Conservation (phyloP, 2,888 invertebrate genomes). For the Cantharis flavilabris region DNA sequence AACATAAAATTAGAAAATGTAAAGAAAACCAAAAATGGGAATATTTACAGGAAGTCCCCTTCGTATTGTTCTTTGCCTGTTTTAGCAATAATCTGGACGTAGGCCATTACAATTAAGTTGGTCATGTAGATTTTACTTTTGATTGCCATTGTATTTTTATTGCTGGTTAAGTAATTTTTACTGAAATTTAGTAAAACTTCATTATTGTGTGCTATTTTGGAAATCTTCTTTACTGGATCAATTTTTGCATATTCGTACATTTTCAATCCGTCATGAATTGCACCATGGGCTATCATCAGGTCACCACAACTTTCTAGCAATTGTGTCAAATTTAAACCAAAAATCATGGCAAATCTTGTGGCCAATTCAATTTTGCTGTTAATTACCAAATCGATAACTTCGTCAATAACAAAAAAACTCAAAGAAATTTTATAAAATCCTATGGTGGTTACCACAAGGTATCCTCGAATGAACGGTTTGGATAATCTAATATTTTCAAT, state of each 20-base stretch:
- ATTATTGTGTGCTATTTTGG: conserved; percentile 67
- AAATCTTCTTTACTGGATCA: conserved; percentile 62
- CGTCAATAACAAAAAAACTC: conserved; percentile 55
- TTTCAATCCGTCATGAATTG: conserved; percentile 76
- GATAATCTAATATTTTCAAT: conserved; percentile 57
- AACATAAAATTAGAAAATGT: neutral
- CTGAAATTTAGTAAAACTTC: conserved; percentile 65
- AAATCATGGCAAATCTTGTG: conserved; percentile 62
- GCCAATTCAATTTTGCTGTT: conserved; percentile 61
- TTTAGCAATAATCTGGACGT: conserved; percentile 61
- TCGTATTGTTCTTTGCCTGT: conserved; percentile 52
- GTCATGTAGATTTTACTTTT: conserved; percentile 67
- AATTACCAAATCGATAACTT: conserved; percentile 63
- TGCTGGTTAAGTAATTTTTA: conserved; percentile 60
- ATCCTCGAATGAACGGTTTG: conserved; percentile 59
- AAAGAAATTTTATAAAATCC: conserved; percentile 62
- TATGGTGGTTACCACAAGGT: conserved; percentile 64
- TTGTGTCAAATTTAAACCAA: conserved; percentile 66
- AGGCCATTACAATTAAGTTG: conserved; percentile 70
- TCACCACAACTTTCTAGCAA: conserved; percentile 82
- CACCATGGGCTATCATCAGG: conserved; percentile 73
- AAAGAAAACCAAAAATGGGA: neutral
- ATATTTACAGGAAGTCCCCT: conserved; percentile 60
- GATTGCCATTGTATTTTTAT: conserved; percentile 62
- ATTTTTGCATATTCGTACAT: conserved; percentile 71